Conservation (phyloP, 2,797 vertebrate genomes). For the Rhabdomys pumilio region DNA sequence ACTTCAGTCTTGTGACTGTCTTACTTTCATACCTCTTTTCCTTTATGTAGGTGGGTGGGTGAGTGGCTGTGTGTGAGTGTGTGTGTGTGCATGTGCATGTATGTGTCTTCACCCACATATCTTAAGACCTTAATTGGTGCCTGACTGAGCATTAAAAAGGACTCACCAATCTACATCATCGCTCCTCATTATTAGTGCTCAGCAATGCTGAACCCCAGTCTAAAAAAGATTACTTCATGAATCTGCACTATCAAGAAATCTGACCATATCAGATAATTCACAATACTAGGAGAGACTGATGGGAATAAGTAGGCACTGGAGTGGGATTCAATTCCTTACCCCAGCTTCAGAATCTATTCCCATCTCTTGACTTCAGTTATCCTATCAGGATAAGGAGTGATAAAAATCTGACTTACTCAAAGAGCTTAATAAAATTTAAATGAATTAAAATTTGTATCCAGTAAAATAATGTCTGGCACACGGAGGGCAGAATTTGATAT, state of each 20-base stretch:
- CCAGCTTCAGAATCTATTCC: not conserved
- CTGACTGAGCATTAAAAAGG: not conserved
- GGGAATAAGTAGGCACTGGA: not conserved
- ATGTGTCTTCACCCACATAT: not conserved
- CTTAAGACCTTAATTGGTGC: not conserved
- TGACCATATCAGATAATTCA: not conserved
- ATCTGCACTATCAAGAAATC: not conserved
- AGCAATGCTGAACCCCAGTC: not conserved
- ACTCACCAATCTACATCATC: not conserved
- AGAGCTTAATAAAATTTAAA: not conserved
- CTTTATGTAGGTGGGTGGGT: too few species aligned
- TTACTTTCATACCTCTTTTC: not conserved
- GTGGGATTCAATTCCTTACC: not conserved
- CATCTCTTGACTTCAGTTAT: not conserved
- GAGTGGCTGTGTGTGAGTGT: too few species aligned
- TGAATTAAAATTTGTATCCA: conserved; percentile 11
- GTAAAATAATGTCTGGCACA: not conserved
- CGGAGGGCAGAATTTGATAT: not conserved
- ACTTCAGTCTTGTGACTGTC: not conserved
- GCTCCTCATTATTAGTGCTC: not conserved
- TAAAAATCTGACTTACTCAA: not conserved
- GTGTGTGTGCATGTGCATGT: not conserved
- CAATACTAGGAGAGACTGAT: not conserved
- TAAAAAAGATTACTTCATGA: not conserved
- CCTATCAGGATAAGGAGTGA: not conserved